Base-by-base conservation (phyloP, 2,113 vertebrate species). In the Zingel zingel region DNA sequence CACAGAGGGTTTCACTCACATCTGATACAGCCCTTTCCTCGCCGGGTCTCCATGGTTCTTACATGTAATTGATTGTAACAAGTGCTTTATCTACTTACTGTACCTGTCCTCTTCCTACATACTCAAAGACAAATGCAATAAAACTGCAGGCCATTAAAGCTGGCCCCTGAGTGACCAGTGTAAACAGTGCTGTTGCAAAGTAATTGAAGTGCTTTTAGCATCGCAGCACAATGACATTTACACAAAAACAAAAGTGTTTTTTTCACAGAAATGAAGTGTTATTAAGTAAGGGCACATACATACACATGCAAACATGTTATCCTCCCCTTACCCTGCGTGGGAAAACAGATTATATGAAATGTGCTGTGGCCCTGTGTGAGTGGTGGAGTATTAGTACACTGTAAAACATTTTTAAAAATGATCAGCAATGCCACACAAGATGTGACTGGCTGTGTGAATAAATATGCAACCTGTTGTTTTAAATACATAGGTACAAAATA, bases 41-140 rank as follows among this genome's bases (percentile, higher is more conserved):
- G 14, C 58, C 1, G 58, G 53, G 81, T 94, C 86, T 53, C 89
- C 86, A 90, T 93, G 89, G 91, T 82, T 83, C 59, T 72, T 50
- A 27, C 69, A 73, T 68, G 76, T 86, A 84, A 89, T 77, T 73
- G 83, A 75, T 78, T 84, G 67, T 66, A 81, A 75, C 47, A 0
- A 74, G 82, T 59, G 72, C 43, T 79, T 77, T 79, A 81, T 84
- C 87, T 80, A 72, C 54, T 58, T 51, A 25, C 45, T 50, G 18
- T 39, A 61, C 73, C 73, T 78, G 25, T 54, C 23, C 48, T 74
- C 50, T 43, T 54, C 27, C n/a, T 50, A 3, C 62, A 21, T 45
- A 9, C 56, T 61, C 33, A 1, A 19, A 77, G 67, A 67, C 54
- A 58, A 81, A 36, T 73, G 64, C 15, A 12, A 21, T 67, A 8